These are phyloP conservation scores for Hyppa rectilinea DNA, from an alignment of 2,888 invertebrate genomes.

Conservation along the genomic window DNA sequence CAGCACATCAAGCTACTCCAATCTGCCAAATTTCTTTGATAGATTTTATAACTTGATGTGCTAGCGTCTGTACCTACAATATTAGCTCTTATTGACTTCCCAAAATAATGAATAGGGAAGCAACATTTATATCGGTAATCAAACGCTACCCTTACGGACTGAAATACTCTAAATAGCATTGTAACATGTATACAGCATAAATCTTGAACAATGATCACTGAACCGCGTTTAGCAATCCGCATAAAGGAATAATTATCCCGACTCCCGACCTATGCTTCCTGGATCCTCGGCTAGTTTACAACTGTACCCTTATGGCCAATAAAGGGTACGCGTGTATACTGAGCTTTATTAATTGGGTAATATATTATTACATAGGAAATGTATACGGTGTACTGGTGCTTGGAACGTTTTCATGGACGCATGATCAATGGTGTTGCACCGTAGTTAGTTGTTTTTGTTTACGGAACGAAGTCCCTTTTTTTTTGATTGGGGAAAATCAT, in stretches of 20 bases:
- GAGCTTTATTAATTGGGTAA: constrained; percentile 50
- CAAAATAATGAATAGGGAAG: neutral
- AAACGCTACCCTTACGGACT: constrained; percentile 18
- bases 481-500: too few species aligned
- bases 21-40: too few species aligned
- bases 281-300: constrained; percentile 44
- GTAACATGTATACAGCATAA: constrained; percentile 20
- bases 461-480: neutral
- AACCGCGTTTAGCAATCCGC: constrained; percentile 29
- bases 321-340: constrained; percentile 46
- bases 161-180: constrained; percentile 24
- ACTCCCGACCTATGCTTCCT: constrained; percentile 44
- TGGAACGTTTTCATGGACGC: constrained; percentile 3
- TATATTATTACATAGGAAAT: constrained; percentile 25
- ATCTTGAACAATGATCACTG: constrained; percentile 32
- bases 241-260: constrained; percentile 54
- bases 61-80: too few species aligned
- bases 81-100: neutral
- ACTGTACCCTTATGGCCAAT: constrained; percentile 49
- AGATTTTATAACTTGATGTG: too few species aligned
- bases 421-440: neutral
- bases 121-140: constrained; percentile 30
- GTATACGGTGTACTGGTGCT: constrained; percentile 17
- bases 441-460: neutral
- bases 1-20: too few species aligned